Evolutionary conservation across 2,113 vertebrate genomes (phyloP).

Genomic region (Tylochromis polylepis): DNA sequence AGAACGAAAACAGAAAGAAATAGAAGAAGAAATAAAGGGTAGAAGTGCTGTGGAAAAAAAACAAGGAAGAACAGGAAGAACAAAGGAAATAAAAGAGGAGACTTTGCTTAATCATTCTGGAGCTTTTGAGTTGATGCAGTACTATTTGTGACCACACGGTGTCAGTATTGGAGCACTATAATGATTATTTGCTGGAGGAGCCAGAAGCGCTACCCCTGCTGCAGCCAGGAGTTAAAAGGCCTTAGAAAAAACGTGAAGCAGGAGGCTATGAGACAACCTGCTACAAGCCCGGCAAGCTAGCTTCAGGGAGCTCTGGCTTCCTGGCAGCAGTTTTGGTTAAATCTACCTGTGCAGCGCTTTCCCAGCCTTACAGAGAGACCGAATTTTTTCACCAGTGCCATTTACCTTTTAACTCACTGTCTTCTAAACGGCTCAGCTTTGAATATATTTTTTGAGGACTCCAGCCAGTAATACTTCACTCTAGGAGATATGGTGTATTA

Average conservation of each 20-base stretch:
- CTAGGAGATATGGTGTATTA: not conserved
- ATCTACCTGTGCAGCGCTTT: not conserved
- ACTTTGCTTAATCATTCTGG: not conserved
- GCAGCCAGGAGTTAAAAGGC: not conserved
- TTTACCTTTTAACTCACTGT: not conserved
- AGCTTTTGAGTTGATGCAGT: not conserved
- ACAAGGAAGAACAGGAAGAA: accelerated
- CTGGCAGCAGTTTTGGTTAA: not conserved
- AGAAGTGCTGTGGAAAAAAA: not conserved
- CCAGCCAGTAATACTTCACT: accelerated
- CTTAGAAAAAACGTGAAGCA: not conserved
- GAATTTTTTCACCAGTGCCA: not conserved
- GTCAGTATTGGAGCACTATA: constrained; percentile 35
- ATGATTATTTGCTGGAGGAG: not conserved
- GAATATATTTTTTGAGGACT: not conserved
- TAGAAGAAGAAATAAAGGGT: not conserved
- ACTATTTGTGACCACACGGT: not conserved
- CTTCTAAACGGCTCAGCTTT: not conserved
- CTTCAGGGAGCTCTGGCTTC: not conserved
- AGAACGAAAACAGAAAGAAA: accelerated
- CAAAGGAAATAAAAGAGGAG: not conserved
- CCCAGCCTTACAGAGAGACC: not conserved
- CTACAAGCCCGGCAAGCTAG: not conserved
- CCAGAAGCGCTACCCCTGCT: not conserved
- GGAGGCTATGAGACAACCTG: not conserved